Evolutionary conservation across 2,113 vertebrate genomes (phyloP), one percentile per base, ranked within the genome.

Genomic region (Pipa parva): DNA sequence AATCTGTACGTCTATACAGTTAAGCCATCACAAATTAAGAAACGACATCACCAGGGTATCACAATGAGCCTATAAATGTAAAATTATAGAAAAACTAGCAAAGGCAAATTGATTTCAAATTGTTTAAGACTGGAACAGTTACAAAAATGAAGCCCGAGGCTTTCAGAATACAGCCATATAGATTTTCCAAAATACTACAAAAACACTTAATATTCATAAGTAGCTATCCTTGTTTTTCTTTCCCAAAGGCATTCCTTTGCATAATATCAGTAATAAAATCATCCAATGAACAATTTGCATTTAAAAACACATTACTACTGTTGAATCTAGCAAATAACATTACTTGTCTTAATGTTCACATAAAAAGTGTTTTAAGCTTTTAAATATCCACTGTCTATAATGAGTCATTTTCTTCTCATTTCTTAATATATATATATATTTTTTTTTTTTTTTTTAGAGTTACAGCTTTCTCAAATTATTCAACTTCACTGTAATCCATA

Each of bases 191-290:
- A 50, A 24, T 58, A 28, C 54, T 36, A 50, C 42, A 36, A 45
- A 59, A 67, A 31, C 42, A 59, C 55, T 67, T 67, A 67, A 67
- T 67, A 67, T 67, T 58, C 58, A 67, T 67, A 67, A 50, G 54
- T 59, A 59, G 26, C 55, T 59, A 37, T 59, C 45, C 25, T 67
- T 50, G 58, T 50, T 39, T 48, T 27, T 31, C 50, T 67, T 46
- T 58, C 42, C 64, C 54, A 50, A 59, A 33, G 42, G 21, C 20
- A 36, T 59, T 24, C 21, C 27, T 66, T 49, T 58, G 63, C 54
- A 67, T 59, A 67, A 67, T 67, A 67, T 59, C 54, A 59, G 55
- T 59, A 59, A 59, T 59, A 39, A 67, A 67, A 59, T 58, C 20
- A 67, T 25, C 42, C 27, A 36, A 49, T 37, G 54, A 67, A 58